Evolutionary conservation across 2,888 invertebrate genomes (phyloP).

Genomic region (Eupsilia transversa): DNA sequence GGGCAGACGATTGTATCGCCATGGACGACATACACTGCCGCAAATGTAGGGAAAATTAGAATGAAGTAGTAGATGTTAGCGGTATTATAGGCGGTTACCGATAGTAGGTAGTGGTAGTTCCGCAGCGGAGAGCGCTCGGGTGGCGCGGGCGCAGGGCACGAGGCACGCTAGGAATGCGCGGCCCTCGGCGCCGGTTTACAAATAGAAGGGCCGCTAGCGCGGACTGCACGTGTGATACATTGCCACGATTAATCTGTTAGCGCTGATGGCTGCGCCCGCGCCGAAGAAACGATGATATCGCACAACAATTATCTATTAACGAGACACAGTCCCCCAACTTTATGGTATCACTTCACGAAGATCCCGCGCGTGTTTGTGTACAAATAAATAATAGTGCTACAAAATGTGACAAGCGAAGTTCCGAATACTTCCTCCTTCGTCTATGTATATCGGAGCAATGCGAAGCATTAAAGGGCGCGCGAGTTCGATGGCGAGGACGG

Average conservation of each 20-base stretch:
- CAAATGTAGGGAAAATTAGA: slow-evolving; percentile 69
- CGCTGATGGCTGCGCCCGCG: slow-evolving; percentile 82
- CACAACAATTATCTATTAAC: slow-evolving; percentile 72
- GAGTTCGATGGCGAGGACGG: slow-evolving; percentile 26
- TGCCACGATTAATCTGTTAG: slow-evolving; percentile 87
- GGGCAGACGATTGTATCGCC: slow-evolving; percentile 42
- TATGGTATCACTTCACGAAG: slow-evolving; percentile 48
- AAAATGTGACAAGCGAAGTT: slow-evolving; percentile 32
- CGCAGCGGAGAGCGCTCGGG: slow-evolving; percentile 70
- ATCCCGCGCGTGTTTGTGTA: slow-evolving; percentile 64
- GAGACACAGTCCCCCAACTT: slow-evolving; percentile 61
- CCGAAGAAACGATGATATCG: slow-evolving; percentile 73
- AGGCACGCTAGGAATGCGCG: slow-evolving; percentile 88
- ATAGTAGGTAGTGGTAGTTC: slow-evolving; percentile 71
- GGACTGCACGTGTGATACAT: slow-evolving; percentile 89
- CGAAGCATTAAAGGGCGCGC: slow-evolving; percentile 35
- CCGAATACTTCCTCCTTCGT: slow-evolving; percentile 32
- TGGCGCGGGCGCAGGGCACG: slow-evolving; percentile 82
- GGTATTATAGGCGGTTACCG: slow-evolving; percentile 75
- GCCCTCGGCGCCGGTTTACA: slow-evolving; percentile 90
- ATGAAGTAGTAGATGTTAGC: slow-evolving; percentile 70
- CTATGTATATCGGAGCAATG: slow-evolving; percentile 26
- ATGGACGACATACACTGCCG: slow-evolving; percentile 77
- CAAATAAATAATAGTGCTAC: slow-evolving; percentile 46
- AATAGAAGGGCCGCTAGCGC: slow-evolving; percentile 89